Percentiles rank a stretch among this genome's conserved stretches.
Evolutionary conservation across 2,113 vertebrate species (phyloP).

Genomic region (Echinops telfairi): DNA sequence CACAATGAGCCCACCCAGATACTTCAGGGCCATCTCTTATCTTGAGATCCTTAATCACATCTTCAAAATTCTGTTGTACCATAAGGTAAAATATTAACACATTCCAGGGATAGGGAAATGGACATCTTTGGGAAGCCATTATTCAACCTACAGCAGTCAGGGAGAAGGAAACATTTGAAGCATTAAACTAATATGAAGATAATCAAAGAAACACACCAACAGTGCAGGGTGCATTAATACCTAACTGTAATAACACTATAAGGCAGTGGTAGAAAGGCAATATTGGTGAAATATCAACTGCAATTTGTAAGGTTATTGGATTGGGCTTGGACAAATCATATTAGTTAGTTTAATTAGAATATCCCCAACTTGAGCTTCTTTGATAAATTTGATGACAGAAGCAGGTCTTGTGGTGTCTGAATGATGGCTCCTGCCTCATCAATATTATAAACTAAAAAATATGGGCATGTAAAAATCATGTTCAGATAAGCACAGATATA

Average conservation of each 20-base stretch:
- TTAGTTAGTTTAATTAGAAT: constrained; percentile 6
- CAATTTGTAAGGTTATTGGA: neutral
- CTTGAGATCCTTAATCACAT: neutral
- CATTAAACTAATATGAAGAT: neutral
- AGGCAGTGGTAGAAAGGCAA: neutral
- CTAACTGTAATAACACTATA: neutral
- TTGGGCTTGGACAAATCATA: constrained; percentile 9
- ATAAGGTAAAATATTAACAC: neutral
- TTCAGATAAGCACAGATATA: neutral
- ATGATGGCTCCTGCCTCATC: neutral
- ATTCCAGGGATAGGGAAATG: neutral
- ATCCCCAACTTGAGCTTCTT: constrained; percentile 8
- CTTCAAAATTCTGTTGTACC: neutral
- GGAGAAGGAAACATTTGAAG: neutral
- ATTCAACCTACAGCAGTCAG: constrained; percentile 5
- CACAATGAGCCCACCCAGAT: too few relatives aligned
- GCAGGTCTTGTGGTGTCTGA: neutral
- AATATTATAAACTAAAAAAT: constrained; percentile 11
- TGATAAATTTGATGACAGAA: constrained; percentile 47
- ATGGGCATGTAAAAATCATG: neutral
- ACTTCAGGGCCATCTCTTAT: neutral
- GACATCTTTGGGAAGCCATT: neutral
- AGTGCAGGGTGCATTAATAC: neutral
- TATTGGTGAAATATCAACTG: neutral
- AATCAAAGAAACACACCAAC: neutral